Conservation (phyloP, 2,888 invertebrate species). For the Protophormia terraenovae region DNA sequence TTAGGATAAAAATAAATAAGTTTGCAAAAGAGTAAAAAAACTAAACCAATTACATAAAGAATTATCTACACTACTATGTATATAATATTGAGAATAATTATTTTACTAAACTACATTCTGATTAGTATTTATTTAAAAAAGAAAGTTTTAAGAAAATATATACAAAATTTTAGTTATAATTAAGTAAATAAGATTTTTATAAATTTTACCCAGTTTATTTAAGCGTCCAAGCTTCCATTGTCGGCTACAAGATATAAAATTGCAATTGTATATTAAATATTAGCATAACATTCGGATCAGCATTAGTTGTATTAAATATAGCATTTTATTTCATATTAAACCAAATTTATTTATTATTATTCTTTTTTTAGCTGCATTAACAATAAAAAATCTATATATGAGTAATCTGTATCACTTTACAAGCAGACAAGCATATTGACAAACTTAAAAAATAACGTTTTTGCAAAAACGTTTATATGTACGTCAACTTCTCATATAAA, state of each 20-base stretch:
- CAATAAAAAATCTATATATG: not conserved
- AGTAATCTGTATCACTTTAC: not conserved
- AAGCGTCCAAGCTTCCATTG: constrained; percentile 82
- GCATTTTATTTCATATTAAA: not conserved
- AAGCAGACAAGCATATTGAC: too few species aligned
- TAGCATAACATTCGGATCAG: constrained; percentile 48
- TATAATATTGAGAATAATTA: not conserved
- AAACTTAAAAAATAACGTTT: too few species aligned
- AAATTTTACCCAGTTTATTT: constrained; percentile 81
- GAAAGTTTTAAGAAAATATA: not conserved
- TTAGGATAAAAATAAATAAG: not conserved
- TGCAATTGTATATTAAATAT: constrained; percentile 69
- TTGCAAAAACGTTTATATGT: too few species aligned
- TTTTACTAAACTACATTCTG: constrained; percentile 7
- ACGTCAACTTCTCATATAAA: too few species aligned
- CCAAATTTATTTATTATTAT: not conserved
- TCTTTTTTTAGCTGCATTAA: not conserved
- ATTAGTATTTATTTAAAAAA: constrained; percentile 2
- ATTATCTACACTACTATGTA: not conserved
- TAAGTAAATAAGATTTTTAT: constrained; percentile 40
- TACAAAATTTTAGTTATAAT: constrained; percentile 14
- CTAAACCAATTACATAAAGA: not conserved
- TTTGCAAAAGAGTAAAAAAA: not conserved
- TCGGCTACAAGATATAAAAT: constrained; percentile 80
- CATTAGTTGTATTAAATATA: constrained; percentile 44